Evolutionary conservation across 1,140 invertebrate species (phyloP), one percentile per base, ranked within the genome.

Genomic region (Bombus polaris): DNA sequence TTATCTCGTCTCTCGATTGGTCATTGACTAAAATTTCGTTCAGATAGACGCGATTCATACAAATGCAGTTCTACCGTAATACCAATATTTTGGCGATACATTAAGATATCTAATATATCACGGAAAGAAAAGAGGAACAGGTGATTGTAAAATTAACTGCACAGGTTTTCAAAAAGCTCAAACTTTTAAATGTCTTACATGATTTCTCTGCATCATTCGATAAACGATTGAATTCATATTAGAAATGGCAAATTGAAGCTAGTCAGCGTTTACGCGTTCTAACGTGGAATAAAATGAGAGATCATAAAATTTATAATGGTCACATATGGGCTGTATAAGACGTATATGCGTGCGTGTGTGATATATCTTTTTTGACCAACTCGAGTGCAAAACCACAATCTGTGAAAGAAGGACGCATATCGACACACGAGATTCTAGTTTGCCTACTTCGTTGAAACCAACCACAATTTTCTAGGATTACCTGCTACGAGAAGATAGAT

Each of bases 391-490:
- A 73, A 81, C 35, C 70, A 76, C 59, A 75, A 65, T 18, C 32
- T 15, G 37, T 3, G 25, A 59, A 59, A 68, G 71, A 42, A 75
- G 74, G 59, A 68, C n/a, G 39, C 6, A 15, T 28, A 47, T 70
- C 47, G 80, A 86, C 25, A 86, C n/a, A 35, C 37, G 84, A 86
- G 79, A 86, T 74, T 66, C 79, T 75, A 70, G 79, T 70, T 75
- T 59, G 22, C 71, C 59, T 44, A 59, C 42, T 75, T 82, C 47
- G 25, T 66, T 68, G 18, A 39, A 35, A 39, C 2, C 15, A 22
- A 86, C 80, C 80, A 62, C 84, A 86, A 76, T 86, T 86, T 75
- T 86, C 71, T 86, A 76, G 44, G n/a, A 62, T 86, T 86, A 75
- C 62, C 8, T 35, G 9, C 15, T 57, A 39, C 15, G 32, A 81